These are phyloP conservation scores for Heliconius cydno DNA, from an alignment of 2,888 invertebrate genomes.

Conservation along the genomic window DNA sequence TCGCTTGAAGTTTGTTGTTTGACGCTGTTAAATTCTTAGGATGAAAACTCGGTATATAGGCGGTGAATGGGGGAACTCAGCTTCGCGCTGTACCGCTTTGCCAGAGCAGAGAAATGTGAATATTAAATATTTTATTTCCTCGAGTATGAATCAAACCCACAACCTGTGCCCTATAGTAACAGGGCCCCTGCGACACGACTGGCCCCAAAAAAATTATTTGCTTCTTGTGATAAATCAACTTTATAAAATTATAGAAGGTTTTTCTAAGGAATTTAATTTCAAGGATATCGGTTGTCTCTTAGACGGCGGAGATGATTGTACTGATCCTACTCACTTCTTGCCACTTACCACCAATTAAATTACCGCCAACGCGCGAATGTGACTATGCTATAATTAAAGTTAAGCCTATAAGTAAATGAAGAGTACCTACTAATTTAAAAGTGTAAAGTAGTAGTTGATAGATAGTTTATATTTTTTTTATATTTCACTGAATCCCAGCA, in stretches of 20 bases:
- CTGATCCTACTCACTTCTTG: background rate
- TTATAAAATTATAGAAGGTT: background rate
- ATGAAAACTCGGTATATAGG: too few relatives aligned
- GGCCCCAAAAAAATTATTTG: background rate
- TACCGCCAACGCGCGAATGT: slow-evolving; percentile 14
- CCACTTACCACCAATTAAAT: slow-evolving; percentile 18
- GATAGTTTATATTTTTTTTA: background rate
- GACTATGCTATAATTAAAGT: background rate
- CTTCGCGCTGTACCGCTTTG: too few relatives aligned
- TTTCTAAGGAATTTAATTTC: background rate
- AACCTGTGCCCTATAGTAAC: background rate
- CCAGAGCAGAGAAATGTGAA: too few relatives aligned
- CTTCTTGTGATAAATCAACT: background rate
- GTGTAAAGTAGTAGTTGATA: background rate
- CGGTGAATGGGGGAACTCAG: too few relatives aligned
- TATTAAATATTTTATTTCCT: background rate
- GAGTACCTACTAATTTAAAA: background rate
- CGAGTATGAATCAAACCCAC: background rate
- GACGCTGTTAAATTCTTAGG: background rate
- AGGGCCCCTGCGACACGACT: background rate
- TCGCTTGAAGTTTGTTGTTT: background rate
- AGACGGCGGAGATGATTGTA: background rate
- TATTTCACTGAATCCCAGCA: too few relatives aligned
- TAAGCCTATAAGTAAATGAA: slow-evolving; percentile 2
- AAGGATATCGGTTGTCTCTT: background rate